These are phyloP conservation scores for Muscicapa striata DNA, from an alignment of 2,797 vertebrate genomes.

Conservation along the genomic window DNA sequence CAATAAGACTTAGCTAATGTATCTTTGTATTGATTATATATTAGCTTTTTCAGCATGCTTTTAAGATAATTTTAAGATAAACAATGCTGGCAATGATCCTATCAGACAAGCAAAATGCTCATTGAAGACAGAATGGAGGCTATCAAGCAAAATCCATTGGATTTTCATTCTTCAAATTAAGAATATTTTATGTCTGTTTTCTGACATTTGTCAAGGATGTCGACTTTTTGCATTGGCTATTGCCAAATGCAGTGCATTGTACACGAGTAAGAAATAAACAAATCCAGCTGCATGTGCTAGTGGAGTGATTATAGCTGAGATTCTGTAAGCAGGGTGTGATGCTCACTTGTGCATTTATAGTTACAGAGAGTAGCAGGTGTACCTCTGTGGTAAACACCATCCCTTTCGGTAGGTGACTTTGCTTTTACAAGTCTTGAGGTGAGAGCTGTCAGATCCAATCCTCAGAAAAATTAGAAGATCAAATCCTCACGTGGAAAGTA, in stretches of 20 bases:
- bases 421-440: not conserved
- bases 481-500: slow-evolving; percentile 15
- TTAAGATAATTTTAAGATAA: slow-evolving; percentile 44
- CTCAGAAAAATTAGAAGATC: slow-evolving; percentile 29
- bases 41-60: not conserved
- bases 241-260: not conserved
- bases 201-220: not conserved
- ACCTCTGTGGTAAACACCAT: slow-evolving; percentile 41
- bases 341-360: slow-evolving; percentile 65
- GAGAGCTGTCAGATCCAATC: not conserved
- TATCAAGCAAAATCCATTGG: slow-evolving; percentile 1
- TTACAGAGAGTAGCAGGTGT: slow-evolving; percentile 27
- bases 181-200: not conserved
- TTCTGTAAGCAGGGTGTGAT: slow-evolving; percentile 37
- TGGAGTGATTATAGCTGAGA: slow-evolving; percentile 71
- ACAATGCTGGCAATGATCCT: not conserved
- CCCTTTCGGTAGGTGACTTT: not conserved
- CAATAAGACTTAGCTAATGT: slow-evolving; percentile 44
- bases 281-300: slow-evolving; percentile 53
- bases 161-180: slow-evolving; percentile 7
- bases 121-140: not conserved
- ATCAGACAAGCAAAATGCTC: not conserved
- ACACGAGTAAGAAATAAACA: not conserved
- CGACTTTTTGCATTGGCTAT: not conserved
- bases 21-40: slow-evolving; percentile 51